phyloP scores from a whole-genome alignment of 2,113 vertebrate species.

The Bambusicola thoracicus region DNA sequence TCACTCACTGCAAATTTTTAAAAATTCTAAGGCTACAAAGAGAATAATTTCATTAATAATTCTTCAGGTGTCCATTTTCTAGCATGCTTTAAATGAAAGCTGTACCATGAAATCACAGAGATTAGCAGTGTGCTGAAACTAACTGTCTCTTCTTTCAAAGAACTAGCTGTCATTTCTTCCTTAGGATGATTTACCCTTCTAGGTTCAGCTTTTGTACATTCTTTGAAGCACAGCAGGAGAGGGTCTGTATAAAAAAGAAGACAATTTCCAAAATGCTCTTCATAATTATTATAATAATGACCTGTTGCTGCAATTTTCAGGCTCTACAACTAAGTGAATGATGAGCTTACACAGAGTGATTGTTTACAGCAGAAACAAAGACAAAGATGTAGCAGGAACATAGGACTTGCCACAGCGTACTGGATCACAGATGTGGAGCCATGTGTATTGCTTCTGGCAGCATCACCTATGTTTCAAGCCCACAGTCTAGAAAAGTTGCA shows the following conservation, averaged over 20 bases:
- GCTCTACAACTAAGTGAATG: background rate
- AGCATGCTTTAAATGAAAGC: background rate
- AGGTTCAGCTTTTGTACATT: background rate
- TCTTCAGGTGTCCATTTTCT: background rate
- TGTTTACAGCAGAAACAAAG: background rate
- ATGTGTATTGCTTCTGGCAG: background rate
- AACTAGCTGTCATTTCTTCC: background rate
- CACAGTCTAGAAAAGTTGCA: background rate
- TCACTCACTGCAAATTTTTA: background rate
- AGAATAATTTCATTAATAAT: background rate
- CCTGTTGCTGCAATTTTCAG: background rate
- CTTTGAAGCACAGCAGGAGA: background rate
- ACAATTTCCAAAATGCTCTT: background rate
- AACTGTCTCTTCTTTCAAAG: background rate
- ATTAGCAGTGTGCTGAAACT: background rate
- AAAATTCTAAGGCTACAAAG: background rate
- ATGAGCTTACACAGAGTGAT: background rate
- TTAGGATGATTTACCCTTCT: background rate
- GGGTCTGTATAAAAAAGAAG: background rate
- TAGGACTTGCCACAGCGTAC: background rate
- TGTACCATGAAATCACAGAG: background rate
- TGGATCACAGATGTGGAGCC: background rate
- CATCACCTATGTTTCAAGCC: rapidly evolving
- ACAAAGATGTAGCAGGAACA: background rate
- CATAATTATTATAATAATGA: background rate